Conservation (phyloP, 2,797 vertebrate species). For the Holocentrus rufus region DNA sequence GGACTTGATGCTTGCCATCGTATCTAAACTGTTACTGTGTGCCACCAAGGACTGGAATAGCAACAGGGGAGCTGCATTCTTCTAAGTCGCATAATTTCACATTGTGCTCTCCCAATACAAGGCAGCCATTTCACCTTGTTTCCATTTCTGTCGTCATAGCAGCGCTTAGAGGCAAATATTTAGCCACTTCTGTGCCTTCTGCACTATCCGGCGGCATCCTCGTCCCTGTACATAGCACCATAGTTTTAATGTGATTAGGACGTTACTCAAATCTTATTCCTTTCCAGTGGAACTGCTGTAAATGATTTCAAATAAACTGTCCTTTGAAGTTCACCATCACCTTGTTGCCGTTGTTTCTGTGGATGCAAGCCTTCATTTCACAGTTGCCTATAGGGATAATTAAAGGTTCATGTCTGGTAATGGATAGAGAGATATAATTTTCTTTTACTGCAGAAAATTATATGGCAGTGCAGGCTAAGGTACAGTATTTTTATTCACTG, state of each 20-base stretch:
- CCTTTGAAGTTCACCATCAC: conserved; percentile 54
- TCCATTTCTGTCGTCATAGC: conserved; percentile 49
- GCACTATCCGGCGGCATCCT: conserved; percentile 76
- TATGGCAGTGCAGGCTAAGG: too few species aligned
- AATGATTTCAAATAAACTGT: conserved; percentile 77
- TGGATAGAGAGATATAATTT: neutral
- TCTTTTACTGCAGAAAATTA: too few species aligned
- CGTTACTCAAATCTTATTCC: conserved; percentile 51
- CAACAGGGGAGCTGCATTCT: conserved; percentile 25
- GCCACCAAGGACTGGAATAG: conserved; percentile 19
- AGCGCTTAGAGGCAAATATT: conserved; percentile 71
- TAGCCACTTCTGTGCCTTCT: conserved; percentile 82
- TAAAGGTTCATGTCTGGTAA: neutral
- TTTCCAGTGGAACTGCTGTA: conserved; percentile 76
- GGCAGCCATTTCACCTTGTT: conserved; percentile 21
- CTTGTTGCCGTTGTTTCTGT: neutral
- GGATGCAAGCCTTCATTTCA: conserved; percentile 8
- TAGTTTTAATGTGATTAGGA: conserved; percentile 68
- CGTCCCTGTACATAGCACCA: conserved; percentile 69
- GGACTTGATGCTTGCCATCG: conserved; percentile 42
- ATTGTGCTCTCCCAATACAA: neutral
- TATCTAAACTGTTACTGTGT: conserved; percentile 33
- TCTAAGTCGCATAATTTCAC: conserved; percentile 26
- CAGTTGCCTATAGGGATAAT: neutral
- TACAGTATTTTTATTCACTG: too few species aligned